phyloP scores from a whole-genome alignment of 1,140 invertebrate genomes.

The Asobara japonica region DNA sequence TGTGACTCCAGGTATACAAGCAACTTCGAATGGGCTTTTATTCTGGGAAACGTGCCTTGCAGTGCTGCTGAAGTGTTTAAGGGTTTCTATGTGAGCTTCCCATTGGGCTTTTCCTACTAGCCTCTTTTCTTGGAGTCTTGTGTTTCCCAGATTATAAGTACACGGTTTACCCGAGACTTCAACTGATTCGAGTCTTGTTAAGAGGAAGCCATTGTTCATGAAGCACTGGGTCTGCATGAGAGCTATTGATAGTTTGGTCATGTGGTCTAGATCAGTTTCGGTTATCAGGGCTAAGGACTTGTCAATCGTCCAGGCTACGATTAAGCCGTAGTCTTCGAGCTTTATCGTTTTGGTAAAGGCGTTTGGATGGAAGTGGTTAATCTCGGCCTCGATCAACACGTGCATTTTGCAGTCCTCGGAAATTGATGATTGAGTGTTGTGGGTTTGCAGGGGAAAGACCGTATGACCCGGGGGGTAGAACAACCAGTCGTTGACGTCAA shows the following conservation, averaged over 20 bases:
- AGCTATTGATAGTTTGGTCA: conserved; percentile 70
- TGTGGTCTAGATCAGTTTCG: conserved; percentile 72
- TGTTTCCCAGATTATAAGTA: conserved; percentile 49
- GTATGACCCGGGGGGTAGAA: conserved; percentile 63
- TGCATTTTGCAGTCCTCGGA: conserved; percentile 57
- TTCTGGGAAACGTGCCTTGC: conserved; percentile 49
- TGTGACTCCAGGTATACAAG: conserved; percentile 47
- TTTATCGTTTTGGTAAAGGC: conserved; percentile 52
- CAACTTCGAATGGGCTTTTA: conserved; percentile 48
- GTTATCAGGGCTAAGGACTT: conserved; percentile 72
- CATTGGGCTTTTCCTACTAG: conserved; percentile 56
- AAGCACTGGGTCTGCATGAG: conserved; percentile 69
- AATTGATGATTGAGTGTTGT: conserved; percentile 42
- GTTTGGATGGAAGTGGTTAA: conserved; percentile 51
- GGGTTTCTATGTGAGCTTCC: conserved; percentile 57
- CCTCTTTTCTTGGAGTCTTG: conserved; percentile 43
- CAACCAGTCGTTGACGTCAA: conserved; percentile 68
- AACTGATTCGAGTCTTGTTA: conserved; percentile 73
- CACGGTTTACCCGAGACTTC: conserved; percentile 67
- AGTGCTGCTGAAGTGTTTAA: conserved; percentile 56
- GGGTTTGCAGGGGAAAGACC: conserved; percentile 66
- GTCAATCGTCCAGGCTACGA: conserved; percentile 72
- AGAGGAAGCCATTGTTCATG: conserved; percentile 73
- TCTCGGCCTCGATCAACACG: conserved; percentile 66
- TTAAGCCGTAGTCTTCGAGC: conserved; percentile 75